Percentiles rank a stretch among this genome's conserved stretches.
Conservation (phyloP, 1,140 invertebrate species). For the Saccostrea glomerata region DNA sequence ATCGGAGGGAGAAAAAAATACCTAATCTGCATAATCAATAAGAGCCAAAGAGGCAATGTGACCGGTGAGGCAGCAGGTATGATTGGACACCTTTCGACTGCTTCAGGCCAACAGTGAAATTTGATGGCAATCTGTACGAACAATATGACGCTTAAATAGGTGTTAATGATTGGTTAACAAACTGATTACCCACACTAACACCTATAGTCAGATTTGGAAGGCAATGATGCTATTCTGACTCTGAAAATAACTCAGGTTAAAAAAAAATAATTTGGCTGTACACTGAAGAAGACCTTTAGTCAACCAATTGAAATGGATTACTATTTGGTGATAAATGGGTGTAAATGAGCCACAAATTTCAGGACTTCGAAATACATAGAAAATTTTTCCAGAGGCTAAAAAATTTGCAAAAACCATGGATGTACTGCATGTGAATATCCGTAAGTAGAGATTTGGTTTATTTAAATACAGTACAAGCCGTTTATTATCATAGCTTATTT, state of each 20-base stretch:
- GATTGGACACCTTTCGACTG: slow-evolving; percentile 29
- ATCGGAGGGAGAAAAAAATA: slow-evolving; percentile 12
- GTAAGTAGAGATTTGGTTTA: slow-evolving; percentile 22
- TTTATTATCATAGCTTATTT: too few species aligned
- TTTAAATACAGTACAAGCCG: too few species aligned
- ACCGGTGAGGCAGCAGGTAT: slow-evolving; percentile 17
- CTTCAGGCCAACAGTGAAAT: slow-evolving; percentile 34
- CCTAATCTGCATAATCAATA: slow-evolving; percentile 34
- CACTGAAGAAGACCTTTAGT: not conserved
- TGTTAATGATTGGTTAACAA: slow-evolving; percentile 36
- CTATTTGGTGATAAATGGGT: slow-evolving; percentile 34
- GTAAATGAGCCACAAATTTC: slow-evolving; percentile 34
- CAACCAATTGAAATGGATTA: slow-evolving; percentile 30
- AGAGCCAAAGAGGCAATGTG: slow-evolving; percentile 10
- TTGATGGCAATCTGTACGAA: slow-evolving; percentile 26
- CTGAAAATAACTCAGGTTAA: not conserved
- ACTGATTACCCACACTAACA: slow-evolving; percentile 18
- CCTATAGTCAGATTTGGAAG: not conserved
- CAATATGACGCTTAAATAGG: slow-evolving; percentile 36
- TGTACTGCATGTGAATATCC: slow-evolving; percentile 24
- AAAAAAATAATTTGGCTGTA: not conserved
- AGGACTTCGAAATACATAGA: slow-evolving; percentile 9
- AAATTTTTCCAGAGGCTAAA: slow-evolving; percentile 19
- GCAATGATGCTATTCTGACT: not conserved
- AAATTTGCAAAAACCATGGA: not conserved